Percentiles rank a stretch among this genome's conserved stretches.
Conservation (phyloP, 2,888 invertebrate genomes). For the Chironomus tentans region DNA sequence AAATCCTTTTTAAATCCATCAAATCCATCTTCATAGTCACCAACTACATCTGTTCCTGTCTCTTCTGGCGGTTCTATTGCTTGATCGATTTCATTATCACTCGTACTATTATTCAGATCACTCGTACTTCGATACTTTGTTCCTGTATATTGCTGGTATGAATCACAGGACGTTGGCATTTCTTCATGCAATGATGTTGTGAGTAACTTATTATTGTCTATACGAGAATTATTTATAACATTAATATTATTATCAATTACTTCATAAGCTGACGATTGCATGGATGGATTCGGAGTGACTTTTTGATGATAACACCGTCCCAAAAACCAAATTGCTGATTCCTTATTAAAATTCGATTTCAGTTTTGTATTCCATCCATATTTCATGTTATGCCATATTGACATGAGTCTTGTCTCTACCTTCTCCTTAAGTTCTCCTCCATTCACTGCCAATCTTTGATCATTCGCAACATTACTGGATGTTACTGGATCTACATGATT, state of each 20-base stretch:
- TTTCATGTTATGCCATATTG: conserved; percentile 82
- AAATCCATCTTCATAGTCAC: conserved; percentile 45
- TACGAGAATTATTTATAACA: background rate
- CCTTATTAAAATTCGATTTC: conserved; percentile 46
- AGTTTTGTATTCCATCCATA: conserved; percentile 78
- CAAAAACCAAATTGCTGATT: conserved; percentile 62
- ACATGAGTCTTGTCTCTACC: conserved; percentile 48
- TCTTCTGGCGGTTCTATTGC: conserved; percentile 22
- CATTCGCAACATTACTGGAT: background rate
- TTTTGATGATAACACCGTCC: conserved; percentile 76
- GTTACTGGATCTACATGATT: background rate
- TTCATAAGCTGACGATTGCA: conserved; percentile 27
- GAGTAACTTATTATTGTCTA: conserved; percentile 28
- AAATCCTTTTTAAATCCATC: conserved; percentile 80
- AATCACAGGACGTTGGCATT: conserved; percentile 3
- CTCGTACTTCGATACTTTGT: background rate
- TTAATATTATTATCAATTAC: background rate
- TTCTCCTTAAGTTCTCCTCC: conserved; percentile 55
- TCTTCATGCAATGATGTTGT: conserved; percentile 20
- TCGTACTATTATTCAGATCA: background rate
- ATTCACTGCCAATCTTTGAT: background rate
- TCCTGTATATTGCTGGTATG: background rate
- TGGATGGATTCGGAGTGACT: conserved; percentile 23
- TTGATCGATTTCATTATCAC: background rate
- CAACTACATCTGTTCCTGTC: conserved; percentile 10